Percentiles rank a stretch among this genome's conserved stretches.
These are phyloP conservation scores for Peromyscus attwateri DNA, from an alignment of 2,797 vertebrate species.

Conservation along the genomic window DNA sequence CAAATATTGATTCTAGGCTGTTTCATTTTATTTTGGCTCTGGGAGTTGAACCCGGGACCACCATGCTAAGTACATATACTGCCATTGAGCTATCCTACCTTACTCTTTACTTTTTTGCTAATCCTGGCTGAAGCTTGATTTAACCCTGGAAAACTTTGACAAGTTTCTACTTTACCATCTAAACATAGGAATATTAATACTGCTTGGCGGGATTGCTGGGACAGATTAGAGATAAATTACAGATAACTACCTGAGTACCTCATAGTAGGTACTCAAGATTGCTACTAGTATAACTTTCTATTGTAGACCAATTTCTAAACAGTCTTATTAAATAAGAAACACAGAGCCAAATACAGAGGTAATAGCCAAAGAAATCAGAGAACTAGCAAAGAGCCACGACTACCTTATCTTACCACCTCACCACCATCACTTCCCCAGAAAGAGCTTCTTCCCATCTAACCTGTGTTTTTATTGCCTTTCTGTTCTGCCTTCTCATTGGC, in stretches of 20 bases:
- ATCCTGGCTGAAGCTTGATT: background rate
- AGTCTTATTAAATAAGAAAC: too few relatives aligned
- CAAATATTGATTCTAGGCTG: background rate
- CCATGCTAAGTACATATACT: background rate
- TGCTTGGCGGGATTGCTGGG: background rate
- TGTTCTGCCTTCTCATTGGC: too few relatives aligned
- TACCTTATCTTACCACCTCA: too few relatives aligned
- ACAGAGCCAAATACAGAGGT: too few relatives aligned
- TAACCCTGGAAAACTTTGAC: background rate
- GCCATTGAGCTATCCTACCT: background rate
- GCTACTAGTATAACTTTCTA: conserved; percentile 14
- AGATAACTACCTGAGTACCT: too few relatives aligned
- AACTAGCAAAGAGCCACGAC: too few relatives aligned
- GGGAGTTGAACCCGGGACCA: background rate
- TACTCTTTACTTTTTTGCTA: background rate
- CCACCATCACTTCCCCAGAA: too few relatives aligned
- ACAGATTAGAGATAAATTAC: background rate
- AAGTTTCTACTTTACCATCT: conserved; percentile 27
- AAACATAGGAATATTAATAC: background rate
- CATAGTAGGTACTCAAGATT: background rate
- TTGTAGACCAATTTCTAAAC: too few relatives aligned
- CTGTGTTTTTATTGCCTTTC: too few relatives aligned
- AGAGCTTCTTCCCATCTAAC: too few relatives aligned
- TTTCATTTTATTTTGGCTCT: background rate
- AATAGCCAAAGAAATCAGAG: too few relatives aligned